Conservation (phyloP, 2,888 invertebrate genomes). For the Plebejus argus region DNA sequence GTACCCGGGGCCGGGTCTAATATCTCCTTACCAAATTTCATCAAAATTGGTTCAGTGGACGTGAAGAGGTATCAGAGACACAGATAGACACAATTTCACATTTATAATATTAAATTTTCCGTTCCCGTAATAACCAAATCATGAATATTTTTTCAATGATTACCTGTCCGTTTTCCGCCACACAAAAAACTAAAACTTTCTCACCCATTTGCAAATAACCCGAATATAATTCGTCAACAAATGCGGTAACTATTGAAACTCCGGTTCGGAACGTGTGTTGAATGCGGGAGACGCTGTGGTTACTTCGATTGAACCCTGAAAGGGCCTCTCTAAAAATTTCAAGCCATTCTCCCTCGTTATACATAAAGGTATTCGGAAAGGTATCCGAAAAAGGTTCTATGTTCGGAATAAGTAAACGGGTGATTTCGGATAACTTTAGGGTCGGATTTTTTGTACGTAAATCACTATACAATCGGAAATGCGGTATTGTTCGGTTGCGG, state of each 20-base stretch:
- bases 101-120: too few species aligned
- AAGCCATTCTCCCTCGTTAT: conserved; percentile 61
- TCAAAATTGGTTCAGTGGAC: too few species aligned
- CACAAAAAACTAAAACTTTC: background rate
- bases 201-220: background rate
- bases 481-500: conserved; percentile 4
- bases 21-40: too few species aligned
- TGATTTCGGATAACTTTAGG: conserved; percentile 40
- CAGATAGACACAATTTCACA: too few species aligned
- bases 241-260: conserved; percentile 39
- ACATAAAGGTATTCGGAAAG: conserved; percentile 48
- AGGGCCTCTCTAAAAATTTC: conserved; percentile 66
- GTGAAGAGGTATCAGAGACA: too few species aligned
- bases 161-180: too few species aligned
- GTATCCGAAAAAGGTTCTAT: conserved; percentile 54
- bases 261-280: conserved; percentile 69
- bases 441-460: conserved; percentile 38
- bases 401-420: conserved; percentile 46
- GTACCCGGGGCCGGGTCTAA: too few species aligned
- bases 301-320: conserved; percentile 72
- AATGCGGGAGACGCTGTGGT: conserved; percentile 74
- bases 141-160: too few species aligned
- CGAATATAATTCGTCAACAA: conserved; percentile 9
- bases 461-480: conserved; percentile 38
- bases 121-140: too few species aligned